Evolutionary conservation across 2,888 invertebrate species (phyloP), one percentile per base, ranked within the genome.

Genomic region (Himalopsyche japonica): DNA sequence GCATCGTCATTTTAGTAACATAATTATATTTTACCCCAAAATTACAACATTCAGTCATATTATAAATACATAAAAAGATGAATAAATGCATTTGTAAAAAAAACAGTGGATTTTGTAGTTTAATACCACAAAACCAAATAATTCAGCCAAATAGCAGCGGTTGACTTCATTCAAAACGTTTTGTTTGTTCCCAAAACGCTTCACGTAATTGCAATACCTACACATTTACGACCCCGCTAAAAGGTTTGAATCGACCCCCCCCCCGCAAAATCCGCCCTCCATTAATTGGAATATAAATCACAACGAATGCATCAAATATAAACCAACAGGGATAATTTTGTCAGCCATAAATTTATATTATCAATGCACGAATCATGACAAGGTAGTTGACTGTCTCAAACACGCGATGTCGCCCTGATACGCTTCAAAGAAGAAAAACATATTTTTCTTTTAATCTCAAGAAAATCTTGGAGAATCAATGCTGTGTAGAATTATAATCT

Each of bases 201-300:
- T 57, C 57, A 24, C 57, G 5, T 57, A 20, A 57, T 57, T 24
- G 20, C 24, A 57, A 57, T 57, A 57, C 57, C 57, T 57, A 57
- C 20, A 57, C 57, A 57, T 57, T 57, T 57, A 57, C 20, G 57
- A 57, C 20, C 57, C 57, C n/a, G 57, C 57, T 57, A 57, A 57
- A 57, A 57, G 57, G 20, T 57, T 24, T 57, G 20, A 6, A 57
- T 57, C n/a, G 57, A 3, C 43, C 57, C 57, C 57, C 57, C 43
- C 57, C 57, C 57, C 57, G 57, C 32, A 34, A 3, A 76, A 76
- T 18, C 82, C 34, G 83, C 81, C 48, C 12, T 49, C 47, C 27
- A 30, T 84, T 84, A 83, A 85, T 85, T 81, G 81, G 77, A 81
- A 76, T 70, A 86, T 83, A 83, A 81, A 86, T 86, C 83, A 82